Base-by-base conservation (phyloP, 2,113 vertebrate genomes). In the Buteo buteo region DNA sequence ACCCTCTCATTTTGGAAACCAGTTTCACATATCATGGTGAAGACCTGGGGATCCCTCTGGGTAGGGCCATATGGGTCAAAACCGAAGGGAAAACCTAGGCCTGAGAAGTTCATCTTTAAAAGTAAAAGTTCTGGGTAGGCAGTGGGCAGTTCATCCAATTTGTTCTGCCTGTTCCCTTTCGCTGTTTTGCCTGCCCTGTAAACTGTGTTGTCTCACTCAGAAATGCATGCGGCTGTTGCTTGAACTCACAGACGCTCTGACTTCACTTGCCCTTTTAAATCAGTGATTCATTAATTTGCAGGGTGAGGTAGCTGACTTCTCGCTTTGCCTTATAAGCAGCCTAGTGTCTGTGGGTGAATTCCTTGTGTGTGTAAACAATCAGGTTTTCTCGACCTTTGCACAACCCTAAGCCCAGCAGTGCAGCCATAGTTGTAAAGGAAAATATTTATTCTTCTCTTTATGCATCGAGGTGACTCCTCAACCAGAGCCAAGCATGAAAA, bases 241-340 rank as follows among this genome's bases (percentile, higher is more conserved):
- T 81, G 49, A 72, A n/a, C 47, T 54, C 93, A 49, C 52, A 70
- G 85, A 93, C 36, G 40, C 90, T 88, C 54, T 85, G 67, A 34
- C 45, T 94, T 91, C 66, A 12, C 50, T 90, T 85, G 42, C 62
- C 73, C 91, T 93, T 96, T 91, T 80, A 70, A 77, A 94, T 69
- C 50, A 86, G 83, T 80, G 77, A 76, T 92, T 95, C 74, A 88
- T 88, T 87, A 64, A 83, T 88, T 85, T 90, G 70, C 73, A 74
- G n/a, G 45, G 57, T 62, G 79, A 91, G 82, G 86, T 78, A 73
- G 49, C 89, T 79, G 91, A 49, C 77, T 94, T 64, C 77, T 92
- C 5, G 6, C 81, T 94, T 92, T 76, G 69, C 91, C 88, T 94
- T 93, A 87, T 70, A 92, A 94, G 88, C 91, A 95, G 89, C 73